Conservation (phyloP, 2,888 invertebrate species). For the Parnassius orleans region DNA sequence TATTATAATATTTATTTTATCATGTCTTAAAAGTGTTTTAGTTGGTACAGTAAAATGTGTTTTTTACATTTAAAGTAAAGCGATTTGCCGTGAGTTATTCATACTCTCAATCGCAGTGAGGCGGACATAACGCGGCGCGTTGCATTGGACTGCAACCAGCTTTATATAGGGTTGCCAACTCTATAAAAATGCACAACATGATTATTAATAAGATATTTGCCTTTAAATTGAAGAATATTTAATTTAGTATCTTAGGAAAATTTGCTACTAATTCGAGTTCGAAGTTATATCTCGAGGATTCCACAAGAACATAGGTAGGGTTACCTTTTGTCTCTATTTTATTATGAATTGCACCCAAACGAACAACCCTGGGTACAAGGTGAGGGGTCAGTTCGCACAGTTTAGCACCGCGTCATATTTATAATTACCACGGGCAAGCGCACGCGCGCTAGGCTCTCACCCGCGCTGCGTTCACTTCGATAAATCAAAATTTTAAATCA, state of each 20-base stretch:
- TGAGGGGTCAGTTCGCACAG: slow-evolving; percentile 71
- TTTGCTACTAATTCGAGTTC: too few relatives aligned
- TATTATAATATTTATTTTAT: too few relatives aligned
- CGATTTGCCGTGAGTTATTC: slow-evolving; percentile 23
- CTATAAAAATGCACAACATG: neutral
- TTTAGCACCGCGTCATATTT: slow-evolving; percentile 81
- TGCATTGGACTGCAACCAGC: slow-evolving; percentile 22
- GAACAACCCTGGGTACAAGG: slow-evolving; percentile 47
- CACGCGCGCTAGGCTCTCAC: slow-evolving; percentile 55
- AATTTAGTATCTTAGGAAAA: too few relatives aligned
- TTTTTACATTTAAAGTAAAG: slow-evolving; percentile 13
- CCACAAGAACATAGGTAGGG: too few relatives aligned
- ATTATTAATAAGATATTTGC: neutral
- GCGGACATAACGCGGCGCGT: slow-evolving; percentile 23
- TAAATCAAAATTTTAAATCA: slow-evolving; percentile 82
- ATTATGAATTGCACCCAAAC: slow-evolving; percentile 22
- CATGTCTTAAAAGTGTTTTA: too few relatives aligned
- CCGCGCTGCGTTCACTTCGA: slow-evolving; percentile 64
- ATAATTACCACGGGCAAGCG: slow-evolving; percentile 70
- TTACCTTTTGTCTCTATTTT: too few relatives aligned
- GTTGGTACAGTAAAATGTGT: too few relatives aligned
- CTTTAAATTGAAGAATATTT: too few relatives aligned
- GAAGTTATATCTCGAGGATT: too few relatives aligned
- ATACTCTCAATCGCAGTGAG: slow-evolving; percentile 18
- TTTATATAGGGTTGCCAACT: slow-evolving; percentile 12